These are phyloP conservation scores for Dermolepida albohirtum DNA, from an alignment of 2,888 invertebrate species.

Conservation along the genomic window DNA sequence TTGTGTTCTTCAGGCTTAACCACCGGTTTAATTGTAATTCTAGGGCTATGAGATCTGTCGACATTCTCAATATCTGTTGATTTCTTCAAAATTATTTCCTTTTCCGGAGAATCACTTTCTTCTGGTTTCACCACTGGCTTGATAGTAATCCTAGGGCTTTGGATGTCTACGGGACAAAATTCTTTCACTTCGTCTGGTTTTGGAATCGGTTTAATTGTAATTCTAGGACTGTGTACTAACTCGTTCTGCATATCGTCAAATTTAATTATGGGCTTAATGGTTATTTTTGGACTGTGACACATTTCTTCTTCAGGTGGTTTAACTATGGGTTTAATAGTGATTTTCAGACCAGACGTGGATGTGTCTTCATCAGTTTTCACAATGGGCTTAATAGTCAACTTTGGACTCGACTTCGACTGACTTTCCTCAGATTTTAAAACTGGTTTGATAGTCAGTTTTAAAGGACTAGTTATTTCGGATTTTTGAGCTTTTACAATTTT, in stretches of 20 bases:
- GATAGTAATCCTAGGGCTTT: slow-evolving; percentile 65
- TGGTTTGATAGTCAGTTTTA: slow-evolving; percentile 63
- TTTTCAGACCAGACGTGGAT: slow-evolving; percentile 37
- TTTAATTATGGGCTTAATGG: slow-evolving; percentile 70
- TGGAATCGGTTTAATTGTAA: slow-evolving; percentile 68
- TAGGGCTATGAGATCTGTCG: slow-evolving; percentile 59
- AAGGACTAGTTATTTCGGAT: slow-evolving; percentile 47
- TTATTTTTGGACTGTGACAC: slow-evolving; percentile 64
- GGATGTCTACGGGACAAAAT: slow-evolving; percentile 3
- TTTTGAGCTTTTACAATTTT: slow-evolving; percentile 40
- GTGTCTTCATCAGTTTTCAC: slow-evolving; percentile 36
- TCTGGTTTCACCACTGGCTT: slow-evolving; percentile 64
- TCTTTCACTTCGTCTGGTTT: slow-evolving; percentile 54
- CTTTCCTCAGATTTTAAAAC: slow-evolving; percentile 58
- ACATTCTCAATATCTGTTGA: slow-evolving; percentile 50
- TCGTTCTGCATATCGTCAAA: slow-evolving; percentile 55
- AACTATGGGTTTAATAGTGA: slow-evolving; percentile 48
- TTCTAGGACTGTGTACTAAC: slow-evolving; percentile 64
- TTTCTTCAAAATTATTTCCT: slow-evolving; percentile 62
- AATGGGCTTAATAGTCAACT: slow-evolving; percentile 44
- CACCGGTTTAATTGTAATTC: slow-evolving; percentile 72
- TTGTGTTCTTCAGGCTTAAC: slow-evolving; percentile 63
- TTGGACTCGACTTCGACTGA: slow-evolving; percentile 49
- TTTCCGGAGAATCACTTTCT: slow-evolving; percentile 54
- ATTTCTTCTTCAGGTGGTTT: slow-evolving; percentile 41